Evolutionary conservation across 2,113 vertebrate species (phyloP).

Genomic region (Astatoreochromis straeleni): DNA sequence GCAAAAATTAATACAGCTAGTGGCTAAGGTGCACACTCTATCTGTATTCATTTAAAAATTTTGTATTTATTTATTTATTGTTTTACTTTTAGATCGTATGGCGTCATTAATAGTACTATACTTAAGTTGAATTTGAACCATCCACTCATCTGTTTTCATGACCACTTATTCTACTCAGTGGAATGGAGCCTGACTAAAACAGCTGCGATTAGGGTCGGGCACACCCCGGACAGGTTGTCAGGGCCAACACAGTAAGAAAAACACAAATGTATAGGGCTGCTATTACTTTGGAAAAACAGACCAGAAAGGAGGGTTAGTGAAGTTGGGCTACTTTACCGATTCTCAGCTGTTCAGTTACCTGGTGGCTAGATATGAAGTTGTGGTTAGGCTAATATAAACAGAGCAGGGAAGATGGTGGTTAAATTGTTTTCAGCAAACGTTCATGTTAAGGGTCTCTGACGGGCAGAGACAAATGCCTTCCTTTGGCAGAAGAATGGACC

Average conservation of each 20-base stretch:
- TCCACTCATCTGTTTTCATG: not conserved
- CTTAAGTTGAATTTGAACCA: not conserved
- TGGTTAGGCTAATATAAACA: not conserved
- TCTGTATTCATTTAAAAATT: not conserved
- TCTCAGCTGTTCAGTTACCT: not conserved
- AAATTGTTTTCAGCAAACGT: not conserved
- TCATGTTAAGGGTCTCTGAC: not conserved
- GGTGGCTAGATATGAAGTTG: not conserved
- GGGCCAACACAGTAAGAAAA: not conserved
- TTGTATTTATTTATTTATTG: not conserved
- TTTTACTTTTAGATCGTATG: not conserved
- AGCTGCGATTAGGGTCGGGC: not conserved
- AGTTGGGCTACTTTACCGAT: not conserved
- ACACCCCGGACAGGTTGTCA: not conserved
- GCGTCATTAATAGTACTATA: not conserved
- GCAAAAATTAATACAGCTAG: not conserved
- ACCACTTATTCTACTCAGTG: not conserved
- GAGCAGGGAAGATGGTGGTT: not conserved
- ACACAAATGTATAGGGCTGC: not conserved
- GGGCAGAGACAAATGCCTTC: not conserved
- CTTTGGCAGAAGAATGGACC: not conserved
- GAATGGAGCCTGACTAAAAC: not conserved
- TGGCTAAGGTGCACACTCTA: not conserved
- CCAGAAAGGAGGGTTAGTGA: not conserved
- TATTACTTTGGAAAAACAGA: not conserved